Percentiles rank a stretch among this genome's conserved stretches.
Evolutionary conservation across 2,797 vertebrate genomes (phyloP).

Genomic region (Anguilla anguilla): DNA sequence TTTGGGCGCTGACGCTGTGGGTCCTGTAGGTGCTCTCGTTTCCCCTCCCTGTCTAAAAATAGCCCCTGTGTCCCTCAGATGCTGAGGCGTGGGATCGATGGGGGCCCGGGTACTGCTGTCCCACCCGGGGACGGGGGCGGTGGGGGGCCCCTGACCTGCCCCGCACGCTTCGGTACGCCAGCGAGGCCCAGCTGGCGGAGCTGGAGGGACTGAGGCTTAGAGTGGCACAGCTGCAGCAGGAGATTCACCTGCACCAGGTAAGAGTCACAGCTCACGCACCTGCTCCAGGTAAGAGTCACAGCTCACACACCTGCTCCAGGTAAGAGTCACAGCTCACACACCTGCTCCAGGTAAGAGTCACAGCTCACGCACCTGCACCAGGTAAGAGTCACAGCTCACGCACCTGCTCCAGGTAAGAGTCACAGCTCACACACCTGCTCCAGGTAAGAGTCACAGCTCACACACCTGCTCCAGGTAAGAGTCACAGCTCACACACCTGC

Average conservation of each 20-base stretch:
- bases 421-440: not conserved
- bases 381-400: not conserved
- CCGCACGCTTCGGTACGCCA: conserved; percentile 61
- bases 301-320: not conserved
- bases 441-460: too few relatives aligned
- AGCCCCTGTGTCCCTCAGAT: conserved; percentile 64
- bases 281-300: not conserved
- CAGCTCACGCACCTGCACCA: conserved; percentile 34
- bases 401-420: not conserved
- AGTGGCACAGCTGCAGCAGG: conserved; percentile 68
- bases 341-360: not conserved
- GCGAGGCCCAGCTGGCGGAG: conserved; percentile 63
- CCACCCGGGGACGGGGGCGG: conserved; percentile 42
- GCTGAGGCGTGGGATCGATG: conserved; percentile 70
- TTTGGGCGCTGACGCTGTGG: conserved; percentile 65
- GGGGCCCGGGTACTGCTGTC: conserved; percentile 62
- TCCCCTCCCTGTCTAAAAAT: conserved; percentile 63
- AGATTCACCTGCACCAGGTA: conserved; percentile 62
- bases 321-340: not conserved
- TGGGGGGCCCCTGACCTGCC: conserved; percentile 53
- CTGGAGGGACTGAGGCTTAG: conserved; percentile 67
- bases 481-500: not conserved
- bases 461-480: not conserved
- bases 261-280: not conserved
- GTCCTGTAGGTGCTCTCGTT: not conserved